Evolutionary conservation across 2,888 invertebrate genomes (phyloP).

Genomic region (Poecilus cupreus): DNA sequence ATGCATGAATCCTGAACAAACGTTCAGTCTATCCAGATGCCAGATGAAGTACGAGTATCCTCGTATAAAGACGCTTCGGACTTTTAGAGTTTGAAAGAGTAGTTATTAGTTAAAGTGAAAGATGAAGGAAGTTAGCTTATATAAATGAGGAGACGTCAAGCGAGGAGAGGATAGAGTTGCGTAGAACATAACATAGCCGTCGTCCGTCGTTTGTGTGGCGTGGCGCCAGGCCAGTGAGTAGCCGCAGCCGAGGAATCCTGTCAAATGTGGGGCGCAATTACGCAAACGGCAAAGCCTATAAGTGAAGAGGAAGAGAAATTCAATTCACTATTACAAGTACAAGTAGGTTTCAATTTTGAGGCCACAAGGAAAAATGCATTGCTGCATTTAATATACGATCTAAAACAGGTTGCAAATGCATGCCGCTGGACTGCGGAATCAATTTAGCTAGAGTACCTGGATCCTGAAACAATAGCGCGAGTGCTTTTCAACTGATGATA

Average conservation of each 20-base stretch:
- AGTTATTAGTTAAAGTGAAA: not conserved
- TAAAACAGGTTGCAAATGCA: conserved; percentile 2
- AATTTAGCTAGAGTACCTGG: not conserved
- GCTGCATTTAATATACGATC: not conserved
- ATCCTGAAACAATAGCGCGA: not conserved
- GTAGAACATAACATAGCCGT: no score
- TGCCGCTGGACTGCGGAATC: not conserved
- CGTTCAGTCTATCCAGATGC: not conserved
- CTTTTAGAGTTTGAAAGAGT: not conserved
- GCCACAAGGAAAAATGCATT: conserved; percentile 6
- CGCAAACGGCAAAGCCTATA: conserved; percentile 27
- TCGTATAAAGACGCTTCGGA: not conserved
- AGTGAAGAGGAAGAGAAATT: no score
- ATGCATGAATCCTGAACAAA: no score
- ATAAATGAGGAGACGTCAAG: not conserved
- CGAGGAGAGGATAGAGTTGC: not conserved
- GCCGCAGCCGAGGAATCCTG: conserved; percentile 7
- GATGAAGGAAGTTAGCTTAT: conserved; percentile 10
- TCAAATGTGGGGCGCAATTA: conserved; percentile 24
- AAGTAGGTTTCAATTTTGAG: conserved; percentile 37
- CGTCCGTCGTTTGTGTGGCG: not conserved
- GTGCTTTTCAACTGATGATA: not conserved
- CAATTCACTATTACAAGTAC: conserved; percentile 8
- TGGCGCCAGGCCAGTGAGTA: not conserved
- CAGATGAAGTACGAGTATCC: not conserved